phyloP scores from a whole-genome alignment of 2,888 invertebrate genomes.

The Ormyrus labotus region DNA sequence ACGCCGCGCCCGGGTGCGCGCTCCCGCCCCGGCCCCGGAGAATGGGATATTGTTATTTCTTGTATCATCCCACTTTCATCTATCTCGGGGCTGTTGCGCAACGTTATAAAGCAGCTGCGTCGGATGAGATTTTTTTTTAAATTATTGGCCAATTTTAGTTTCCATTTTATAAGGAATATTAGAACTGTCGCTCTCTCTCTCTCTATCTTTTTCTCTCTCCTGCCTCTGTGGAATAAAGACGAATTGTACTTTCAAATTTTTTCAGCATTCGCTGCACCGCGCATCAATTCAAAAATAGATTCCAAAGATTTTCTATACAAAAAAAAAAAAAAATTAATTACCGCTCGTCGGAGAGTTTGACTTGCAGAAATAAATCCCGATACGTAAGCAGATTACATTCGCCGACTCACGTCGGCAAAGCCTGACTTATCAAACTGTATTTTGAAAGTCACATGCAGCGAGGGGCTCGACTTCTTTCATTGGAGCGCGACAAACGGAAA shows the following conservation, averaged over 20 bases:
- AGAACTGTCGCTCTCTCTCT: no score
- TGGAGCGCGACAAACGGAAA: background rate
- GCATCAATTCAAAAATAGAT: no score
- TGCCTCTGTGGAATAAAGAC: background rate
- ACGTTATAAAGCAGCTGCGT: conserved; percentile 25
- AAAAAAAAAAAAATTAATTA: no score
- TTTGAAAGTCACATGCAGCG: conserved; percentile 11
- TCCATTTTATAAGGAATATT: no score
- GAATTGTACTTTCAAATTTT: no score
- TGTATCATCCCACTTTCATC: conserved; percentile 46
- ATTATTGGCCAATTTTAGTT: background rate
- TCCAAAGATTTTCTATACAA: no score
- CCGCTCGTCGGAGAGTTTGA: no score
- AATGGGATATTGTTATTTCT: conserved; percentile 55
- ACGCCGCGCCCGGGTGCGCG: conserved; percentile 32
- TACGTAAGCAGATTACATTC: conserved; percentile 15
- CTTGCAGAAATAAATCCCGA: background rate
- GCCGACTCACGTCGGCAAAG: background rate
- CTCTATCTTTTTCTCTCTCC: background rate
- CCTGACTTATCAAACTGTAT: conserved; percentile 44
- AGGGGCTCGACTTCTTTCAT: conserved; percentile 28
- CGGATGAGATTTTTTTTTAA: conserved; percentile 28
- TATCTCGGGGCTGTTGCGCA: conserved; percentile 20
- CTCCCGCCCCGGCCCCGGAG: background rate
- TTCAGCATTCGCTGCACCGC: no score